These are phyloP conservation scores for Formica selysi DNA, from an alignment of 1,140 invertebrate species.

Conservation along the genomic window DNA sequence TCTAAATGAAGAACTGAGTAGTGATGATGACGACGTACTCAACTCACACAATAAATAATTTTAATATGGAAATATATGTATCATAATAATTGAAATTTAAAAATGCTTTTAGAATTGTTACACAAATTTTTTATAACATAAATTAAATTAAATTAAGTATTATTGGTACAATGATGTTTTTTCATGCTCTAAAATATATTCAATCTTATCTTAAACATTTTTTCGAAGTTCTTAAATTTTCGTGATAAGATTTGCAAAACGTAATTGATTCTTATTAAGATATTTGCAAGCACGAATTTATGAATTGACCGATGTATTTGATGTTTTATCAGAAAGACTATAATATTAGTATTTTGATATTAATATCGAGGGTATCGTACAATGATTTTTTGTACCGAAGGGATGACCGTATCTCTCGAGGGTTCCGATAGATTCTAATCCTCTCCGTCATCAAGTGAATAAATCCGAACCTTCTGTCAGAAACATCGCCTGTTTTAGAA, in stretches of 20 bases:
- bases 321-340: background rate
- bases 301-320: background rate
- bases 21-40: background rate
- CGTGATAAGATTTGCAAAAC: background rate
- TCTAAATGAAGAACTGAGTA: background rate
- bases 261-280: background rate
- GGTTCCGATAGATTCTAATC: background rate
- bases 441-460: slow-evolving; percentile 64
- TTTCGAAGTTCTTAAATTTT: background rate
- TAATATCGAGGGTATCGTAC: background rate
- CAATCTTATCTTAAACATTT: slow-evolving; percentile 1
- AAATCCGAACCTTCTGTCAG: slow-evolving; percentile 65
- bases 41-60: background rate
- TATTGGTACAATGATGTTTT: background rate
- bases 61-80: background rate
- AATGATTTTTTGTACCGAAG: slow-evolving; percentile 14
- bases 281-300: slow-evolving; percentile 15
- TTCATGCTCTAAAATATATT: background rate
- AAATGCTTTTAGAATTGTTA: background rate
- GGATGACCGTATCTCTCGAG: slow-evolving; percentile 17
- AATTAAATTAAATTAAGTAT: slow-evolving; percentile 8
- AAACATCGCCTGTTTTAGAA: slow-evolving; percentile 43
- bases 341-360: slow-evolving; percentile 24
- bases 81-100: background rate
- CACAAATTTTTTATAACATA: background rate